These are phyloP conservation scores for Echiichthys vipera DNA, from an alignment of 2,797 vertebrate species.

Conservation along the genomic window DNA sequence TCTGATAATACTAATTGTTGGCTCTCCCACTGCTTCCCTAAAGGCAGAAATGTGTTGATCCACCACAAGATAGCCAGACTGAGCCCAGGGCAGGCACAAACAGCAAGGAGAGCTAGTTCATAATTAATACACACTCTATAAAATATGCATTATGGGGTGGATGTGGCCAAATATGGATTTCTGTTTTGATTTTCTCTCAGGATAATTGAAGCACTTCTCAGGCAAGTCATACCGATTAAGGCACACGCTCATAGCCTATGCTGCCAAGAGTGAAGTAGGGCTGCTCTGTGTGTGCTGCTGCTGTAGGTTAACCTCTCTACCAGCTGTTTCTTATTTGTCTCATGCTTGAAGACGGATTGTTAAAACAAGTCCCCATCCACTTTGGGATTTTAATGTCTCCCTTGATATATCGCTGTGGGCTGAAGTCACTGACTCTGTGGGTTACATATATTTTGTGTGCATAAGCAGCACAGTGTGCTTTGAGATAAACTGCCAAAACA, in stretches of 20 bases:
- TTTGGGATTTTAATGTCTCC: slow-evolving; percentile 65
- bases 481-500: slow-evolving; percentile 67
- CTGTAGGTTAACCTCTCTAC: slow-evolving; percentile 37
- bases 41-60: slow-evolving; percentile 74
- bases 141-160: slow-evolving; percentile 75
- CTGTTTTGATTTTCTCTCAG: slow-evolving; percentile 72
- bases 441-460: slow-evolving; percentile 63
- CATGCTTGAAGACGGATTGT: slow-evolving; percentile 56
- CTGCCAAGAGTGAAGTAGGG: slow-evolving; percentile 18
- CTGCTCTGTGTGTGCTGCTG: slow-evolving; percentile 8
- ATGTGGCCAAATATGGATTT: slow-evolving; percentile 77
- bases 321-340: slow-evolving; percentile 74
- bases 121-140: slow-evolving; percentile 78
- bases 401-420: slow-evolving; percentile 66
- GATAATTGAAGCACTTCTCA: slow-evolving; percentile 72
- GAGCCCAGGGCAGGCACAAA: slow-evolving; percentile 61
- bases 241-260: slow-evolving; percentile 36
- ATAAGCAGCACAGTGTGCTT: slow-evolving; percentile 40
- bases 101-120: slow-evolving; percentile 66
- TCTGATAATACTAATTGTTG: slow-evolving; percentile 71
- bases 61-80: slow-evolving; percentile 54
- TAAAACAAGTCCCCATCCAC: slow-evolving; percentile 61
- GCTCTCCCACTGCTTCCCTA: slow-evolving; percentile 55
- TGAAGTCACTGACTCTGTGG: slow-evolving; percentile 56
- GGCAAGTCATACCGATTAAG: slow-evolving; percentile 59